phyloP scores from a whole-genome alignment of 2,797 vertebrate species.

The Danio choprae region DNA sequence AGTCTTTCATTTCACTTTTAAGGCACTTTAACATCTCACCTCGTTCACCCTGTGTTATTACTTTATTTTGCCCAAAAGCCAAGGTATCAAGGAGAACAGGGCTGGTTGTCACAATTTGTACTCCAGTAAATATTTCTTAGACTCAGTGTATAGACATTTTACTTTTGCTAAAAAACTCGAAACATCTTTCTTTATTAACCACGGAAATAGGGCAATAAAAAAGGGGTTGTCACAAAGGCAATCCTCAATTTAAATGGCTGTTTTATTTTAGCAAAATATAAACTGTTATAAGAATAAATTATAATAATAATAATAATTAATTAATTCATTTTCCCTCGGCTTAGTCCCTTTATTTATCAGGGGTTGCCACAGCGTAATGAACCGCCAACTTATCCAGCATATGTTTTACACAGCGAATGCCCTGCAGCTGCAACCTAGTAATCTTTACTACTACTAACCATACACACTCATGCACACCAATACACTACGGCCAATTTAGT shows the following conservation, averaged over 20 bases:
- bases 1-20: slow-evolving; percentile 32
- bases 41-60: neutral
- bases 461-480: too few relatives aligned
- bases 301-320: too few relatives aligned
- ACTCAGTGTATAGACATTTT: neutral
- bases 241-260: neutral
- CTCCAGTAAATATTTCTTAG: neutral
- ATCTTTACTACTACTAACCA: too few relatives aligned
- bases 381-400: too few relatives aligned
- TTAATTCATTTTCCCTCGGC: too few relatives aligned
- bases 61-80: slow-evolving; percentile 11
- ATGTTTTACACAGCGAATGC: too few relatives aligned
- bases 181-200: neutral
- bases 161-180: neutral
- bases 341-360: too few relatives aligned
- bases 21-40: slow-evolving; percentile 27
- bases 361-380: too few relatives aligned
- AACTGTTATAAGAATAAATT: neutral
- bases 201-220: neutral
- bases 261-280: neutral
- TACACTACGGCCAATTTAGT: too few relatives aligned
- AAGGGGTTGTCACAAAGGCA: neutral
- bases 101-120: slow-evolving; percentile 11
- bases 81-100: neutral
- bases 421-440: too few relatives aligned